Base-by-base conservation (phyloP, 2,888 invertebrate species). In the Rhynchonema sp. region DNA sequence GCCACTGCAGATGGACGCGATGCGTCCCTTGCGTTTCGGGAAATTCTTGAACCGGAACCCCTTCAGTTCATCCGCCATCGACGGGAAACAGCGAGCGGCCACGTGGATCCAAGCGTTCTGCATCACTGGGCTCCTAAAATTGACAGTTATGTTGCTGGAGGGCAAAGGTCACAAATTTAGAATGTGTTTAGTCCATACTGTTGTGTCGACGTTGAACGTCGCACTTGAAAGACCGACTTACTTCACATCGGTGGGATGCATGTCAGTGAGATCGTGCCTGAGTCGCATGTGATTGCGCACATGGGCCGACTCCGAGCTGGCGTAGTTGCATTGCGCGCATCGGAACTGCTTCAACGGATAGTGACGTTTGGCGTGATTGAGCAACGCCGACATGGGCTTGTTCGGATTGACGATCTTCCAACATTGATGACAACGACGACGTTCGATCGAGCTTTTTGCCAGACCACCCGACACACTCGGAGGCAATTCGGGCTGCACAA, bases 361-460 rank as follows among this genome's bases (percentile, higher is more conserved):
- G 57, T 62, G 62, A 9, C 62, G 62, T 57, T 62, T 62, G 28
- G 62, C 62, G 57, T 62, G 62, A 38, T 62, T 62, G 46, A 62
- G 46, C 46, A 62, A 58, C 56, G 62, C 57, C 57, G 49, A 53
- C 26, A 59, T 59, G 13, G 62, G 62, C 56, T 62, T 59, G 23
- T 30, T 46, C 55, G 29, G 28, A 30, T 46, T 22, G 49, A 59
- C 26, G 23, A 27, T 29, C 56, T 56, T 55, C 28, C 59, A 27
- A 30, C 59, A 59, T 27, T 29, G 54, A 29, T 59, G 49, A 30
- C 59, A 59, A 29, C 56, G 59, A 22, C 46, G 46, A n/a, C n/a
- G n/a, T n/a, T n/a, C n/a, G n/a, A n/a, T n/a, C n/a, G n/a, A n/a
- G 46, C 46, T 46, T 13, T 22, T 13, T 22, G 46, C 46, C 46